phyloP scores from a whole-genome alignment of 2,113 vertebrate species.

The Penelope pileata region DNA sequence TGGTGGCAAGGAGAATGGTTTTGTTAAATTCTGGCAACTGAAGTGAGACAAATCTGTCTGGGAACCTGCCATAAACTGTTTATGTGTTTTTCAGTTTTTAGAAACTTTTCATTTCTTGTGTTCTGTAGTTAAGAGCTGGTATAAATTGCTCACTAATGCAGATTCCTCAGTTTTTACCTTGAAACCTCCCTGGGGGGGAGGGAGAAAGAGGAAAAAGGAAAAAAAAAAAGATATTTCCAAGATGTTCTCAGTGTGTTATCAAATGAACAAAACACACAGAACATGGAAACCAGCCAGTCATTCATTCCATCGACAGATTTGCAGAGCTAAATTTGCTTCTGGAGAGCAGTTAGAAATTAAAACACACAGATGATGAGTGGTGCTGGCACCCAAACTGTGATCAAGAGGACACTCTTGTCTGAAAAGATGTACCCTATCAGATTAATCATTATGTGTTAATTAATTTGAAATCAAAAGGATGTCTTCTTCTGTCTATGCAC shows the following conservation, averaged over 20 bases:
- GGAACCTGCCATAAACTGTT: constrained; percentile 42
- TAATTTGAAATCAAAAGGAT: constrained; percentile 60
- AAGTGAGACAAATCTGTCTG: constrained; percentile 45
- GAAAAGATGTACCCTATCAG: constrained; percentile 61
- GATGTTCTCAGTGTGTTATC: constrained; percentile 48
- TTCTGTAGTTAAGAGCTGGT: not conserved
- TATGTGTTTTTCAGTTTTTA: not conserved
- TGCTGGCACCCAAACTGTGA: constrained; percentile 65
- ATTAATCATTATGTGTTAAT: constrained; percentile 56
- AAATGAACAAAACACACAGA: constrained; percentile 60
- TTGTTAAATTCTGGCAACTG: constrained; percentile 21
- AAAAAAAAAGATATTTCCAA: not conserved
- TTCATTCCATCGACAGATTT: constrained; percentile 57
- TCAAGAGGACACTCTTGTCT: constrained; percentile 60
- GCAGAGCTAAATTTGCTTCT: constrained; percentile 62
- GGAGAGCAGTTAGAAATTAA: constrained; percentile 60
- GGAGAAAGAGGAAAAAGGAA: no score
- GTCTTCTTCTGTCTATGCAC: constrained; percentile 29
- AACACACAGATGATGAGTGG: constrained; percentile 60
- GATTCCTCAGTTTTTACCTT: not conserved
- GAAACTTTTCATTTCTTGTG: not conserved
- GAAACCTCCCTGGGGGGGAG: not conserved
- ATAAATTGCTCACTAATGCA: not conserved
- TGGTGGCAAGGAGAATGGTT: constrained; percentile 5
- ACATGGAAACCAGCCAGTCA: constrained; percentile 52